Evolutionary conservation across 2,888 invertebrate species (phyloP), one percentile per base, ranked within the genome.

Genomic region (Drosophila prostipennis): DNA sequence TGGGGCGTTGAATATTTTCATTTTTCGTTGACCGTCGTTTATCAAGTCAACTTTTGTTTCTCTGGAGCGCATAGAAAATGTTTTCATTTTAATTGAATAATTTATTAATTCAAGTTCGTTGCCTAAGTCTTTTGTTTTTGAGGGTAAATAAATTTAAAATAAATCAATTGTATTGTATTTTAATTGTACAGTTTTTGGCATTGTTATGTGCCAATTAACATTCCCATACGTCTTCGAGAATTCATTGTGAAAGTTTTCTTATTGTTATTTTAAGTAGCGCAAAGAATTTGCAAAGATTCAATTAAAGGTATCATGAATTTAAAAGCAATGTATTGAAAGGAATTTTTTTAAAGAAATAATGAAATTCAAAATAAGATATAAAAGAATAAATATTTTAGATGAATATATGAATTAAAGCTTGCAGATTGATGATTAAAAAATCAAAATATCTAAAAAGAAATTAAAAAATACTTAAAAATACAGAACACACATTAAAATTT

Each of bases 71-170:
- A 6, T 42, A 19, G 34, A 56, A 34, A 23, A n/a, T 2, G 6
- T 37, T 36, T 40, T n/a, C 19, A 39, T 40, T 23, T 14, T 68
- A 46, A 55, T 46, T 51, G 43, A 46, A 32, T 48, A 19, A 14
- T 58, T 51, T 29, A 48, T 42, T 8, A 46, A 43, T 11, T 48
- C 71, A 63, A 64, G 80, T 80, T 82, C 39, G 82, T 77, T 55
- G 64, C 68, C 74, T 74, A 68, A 83, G 76, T 81, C 72, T 79
- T 80, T 84, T 78, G 65, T 73, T 71, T 74, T 74, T 14, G 2
- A 0, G 26, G 37, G 14, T 14, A 23, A 11, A 60, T 19, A 26
- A 4, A 32, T 54, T 43, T 23, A 29, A 16, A 16, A 14, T 23
- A 39, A 51, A 10, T 51, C 48, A 51, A 19, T 19, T 29, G 32